Conservation (phyloP, 1,140 invertebrate genomes). For the Drosophila pseudoobscura region DNA sequence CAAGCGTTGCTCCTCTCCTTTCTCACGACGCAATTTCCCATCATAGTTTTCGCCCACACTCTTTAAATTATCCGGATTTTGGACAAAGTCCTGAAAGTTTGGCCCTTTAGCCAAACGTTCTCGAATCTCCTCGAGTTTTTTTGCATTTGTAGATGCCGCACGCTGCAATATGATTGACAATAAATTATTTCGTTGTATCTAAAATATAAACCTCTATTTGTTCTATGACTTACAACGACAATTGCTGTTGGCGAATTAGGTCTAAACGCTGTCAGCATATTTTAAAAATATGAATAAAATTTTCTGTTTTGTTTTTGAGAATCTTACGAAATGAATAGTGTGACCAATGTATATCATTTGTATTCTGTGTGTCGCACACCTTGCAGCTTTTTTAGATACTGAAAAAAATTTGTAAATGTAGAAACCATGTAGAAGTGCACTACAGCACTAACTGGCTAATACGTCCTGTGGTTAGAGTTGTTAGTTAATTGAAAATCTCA, state of each 20-base stretch:
- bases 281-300: not conserved
- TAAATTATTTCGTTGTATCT: not conserved
- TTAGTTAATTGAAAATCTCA: too few species aligned
- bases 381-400: too few species aligned
- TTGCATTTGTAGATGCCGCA: conserved; percentile 59
- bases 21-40: conserved; percentile 92
- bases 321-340: conserved; percentile 42
- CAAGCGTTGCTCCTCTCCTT: conserved; percentile 91
- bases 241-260: conserved; percentile 17
- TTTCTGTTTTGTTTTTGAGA: conserved; percentile 30
- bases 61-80: conserved; percentile 83
- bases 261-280: conserved; percentile 27
- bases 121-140: conserved; percentile 84
- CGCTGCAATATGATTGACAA: conserved; percentile 40
- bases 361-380: too few species aligned
- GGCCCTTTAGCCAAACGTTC: conserved; percentile 87
- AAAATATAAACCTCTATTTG: too few species aligned
- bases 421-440: too few species aligned
- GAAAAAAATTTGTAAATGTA: too few species aligned
- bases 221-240: conserved; percentile 12
- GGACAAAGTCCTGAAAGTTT: conserved; percentile 87
- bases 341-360: not conserved
- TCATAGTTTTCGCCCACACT: conserved; percentile 87
- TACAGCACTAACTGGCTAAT: too few species aligned
- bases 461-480: too few species aligned